These are phyloP conservation scores for Phoenoteleia sp. DNA, from an alignment of 2,888 invertebrate species.

Conservation along the genomic window DNA sequence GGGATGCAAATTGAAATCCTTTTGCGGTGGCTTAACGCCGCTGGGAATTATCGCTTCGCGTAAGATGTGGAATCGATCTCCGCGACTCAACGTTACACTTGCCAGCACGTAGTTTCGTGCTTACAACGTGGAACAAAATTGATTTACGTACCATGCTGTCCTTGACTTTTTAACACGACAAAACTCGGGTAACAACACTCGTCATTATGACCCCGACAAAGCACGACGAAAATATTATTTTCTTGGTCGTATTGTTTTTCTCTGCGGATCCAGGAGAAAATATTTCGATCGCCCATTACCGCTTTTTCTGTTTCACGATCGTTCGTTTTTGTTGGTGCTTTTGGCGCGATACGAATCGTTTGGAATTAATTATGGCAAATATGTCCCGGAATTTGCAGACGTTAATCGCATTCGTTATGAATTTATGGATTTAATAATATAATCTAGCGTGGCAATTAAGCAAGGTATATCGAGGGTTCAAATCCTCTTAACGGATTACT, in stretches of 20 bases:
- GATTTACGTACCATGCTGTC: conserved; percentile 60
- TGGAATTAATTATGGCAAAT: background rate
- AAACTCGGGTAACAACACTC: conserved; percentile 59
- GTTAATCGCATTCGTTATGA: conserved; percentile 12
- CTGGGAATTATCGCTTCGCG: conserved; percentile 49
- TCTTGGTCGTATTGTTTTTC: conserved; percentile 15
- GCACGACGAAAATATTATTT: conserved; percentile 47
- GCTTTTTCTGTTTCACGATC: background rate
- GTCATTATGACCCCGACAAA: conserved; percentile 43
- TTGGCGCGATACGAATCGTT: no score
- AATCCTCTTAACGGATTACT: conserved; percentile 45
- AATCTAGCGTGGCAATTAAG: conserved; percentile 16
- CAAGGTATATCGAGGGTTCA: conserved; percentile 18
- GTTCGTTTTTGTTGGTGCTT: background rate
- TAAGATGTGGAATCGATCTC: conserved; percentile 51
- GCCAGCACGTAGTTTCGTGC: conserved; percentile 42
- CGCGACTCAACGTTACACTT: conserved; percentile 13
- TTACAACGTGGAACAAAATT: conserved; percentile 66
- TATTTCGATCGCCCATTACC: no score
- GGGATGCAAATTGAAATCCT: conserved; percentile 56
- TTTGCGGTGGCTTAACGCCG: conserved; percentile 30
- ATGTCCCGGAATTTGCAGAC: background rate
- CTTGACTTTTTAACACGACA: conserved; percentile 66
- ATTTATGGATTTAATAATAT: conserved; percentile 6
- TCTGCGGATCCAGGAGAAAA: no score